These are phyloP conservation scores for Medauroidea extradentata DNA, from an alignment of 1,140 invertebrate species.

Conservation along the genomic window DNA sequence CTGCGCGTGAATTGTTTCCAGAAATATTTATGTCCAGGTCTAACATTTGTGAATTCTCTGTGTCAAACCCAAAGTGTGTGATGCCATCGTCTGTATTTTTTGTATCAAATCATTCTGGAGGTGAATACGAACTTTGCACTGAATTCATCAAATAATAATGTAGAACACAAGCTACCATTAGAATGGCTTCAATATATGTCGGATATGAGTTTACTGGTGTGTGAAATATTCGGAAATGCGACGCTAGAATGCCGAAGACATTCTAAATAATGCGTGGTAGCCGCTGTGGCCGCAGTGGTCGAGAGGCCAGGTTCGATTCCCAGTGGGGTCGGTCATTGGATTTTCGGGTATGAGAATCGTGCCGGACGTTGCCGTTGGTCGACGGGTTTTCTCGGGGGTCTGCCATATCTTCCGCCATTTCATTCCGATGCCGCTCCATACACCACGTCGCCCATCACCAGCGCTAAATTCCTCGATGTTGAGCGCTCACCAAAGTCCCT, in stretches of 20 bases:
- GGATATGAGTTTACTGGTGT: conserved; percentile 19
- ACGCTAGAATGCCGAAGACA: conserved; percentile 43
- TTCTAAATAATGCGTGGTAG: conserved; percentile 42
- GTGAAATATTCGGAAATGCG: conserved; percentile 18
- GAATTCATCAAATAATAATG: conserved; percentile 6
- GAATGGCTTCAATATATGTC: conserved; percentile 14
- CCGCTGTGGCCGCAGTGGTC: too few species aligned
- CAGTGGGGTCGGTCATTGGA: too few species aligned
- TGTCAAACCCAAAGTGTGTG: conserved; percentile 14
- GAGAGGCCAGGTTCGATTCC: too few species aligned
- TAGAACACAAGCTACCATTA: conserved; percentile 18
- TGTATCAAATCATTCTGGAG: conserved; percentile 26
- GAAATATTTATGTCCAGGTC: conserved; percentile 18
- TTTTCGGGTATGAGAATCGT: too few species aligned
- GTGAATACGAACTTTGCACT: conserved; percentile 17
- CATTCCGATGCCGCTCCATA: too few species aligned
- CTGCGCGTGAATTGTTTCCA: too few species aligned
- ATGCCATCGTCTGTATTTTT: conserved; percentile 26
- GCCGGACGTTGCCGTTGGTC: too few species aligned
- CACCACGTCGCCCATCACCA: too few species aligned
- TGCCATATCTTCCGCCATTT: too few species aligned
- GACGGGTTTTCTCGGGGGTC: too few species aligned
- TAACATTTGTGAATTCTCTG: conserved; percentile 12
- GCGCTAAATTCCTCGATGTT: too few species aligned
- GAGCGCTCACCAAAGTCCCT: too few species aligned